Conservation (phyloP, 2,888 invertebrate genomes). For the Anorthoa munda region DNA sequence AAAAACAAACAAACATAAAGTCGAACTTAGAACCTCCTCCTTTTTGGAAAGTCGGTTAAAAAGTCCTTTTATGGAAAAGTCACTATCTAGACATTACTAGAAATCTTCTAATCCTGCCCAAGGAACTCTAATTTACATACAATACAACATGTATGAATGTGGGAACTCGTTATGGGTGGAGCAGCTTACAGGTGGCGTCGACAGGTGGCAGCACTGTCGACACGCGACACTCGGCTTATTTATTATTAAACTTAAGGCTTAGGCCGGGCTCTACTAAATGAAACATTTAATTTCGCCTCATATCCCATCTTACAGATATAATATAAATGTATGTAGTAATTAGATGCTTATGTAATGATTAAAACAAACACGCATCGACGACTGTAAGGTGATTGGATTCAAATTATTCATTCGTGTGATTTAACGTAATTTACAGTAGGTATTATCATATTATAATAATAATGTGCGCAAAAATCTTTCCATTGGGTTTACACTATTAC, state of each 20-base stretch:
- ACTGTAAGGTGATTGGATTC: too few species aligned
- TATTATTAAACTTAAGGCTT: constrained; percentile 26
- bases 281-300: constrained; percentile 23
- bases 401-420: too few species aligned
- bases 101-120: background rate
- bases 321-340: background rate
- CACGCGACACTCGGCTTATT: constrained; percentile 16
- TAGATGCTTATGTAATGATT: background rate
- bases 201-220: constrained; percentile 45
- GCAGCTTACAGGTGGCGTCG: constrained; percentile 8
- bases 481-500: too few species aligned
- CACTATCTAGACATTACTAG: too few species aligned
- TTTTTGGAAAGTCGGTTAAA: too few species aligned
- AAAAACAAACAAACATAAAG: too few species aligned
- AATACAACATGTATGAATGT: background rate
- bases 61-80: too few species aligned
- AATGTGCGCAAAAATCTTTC: too few species aligned
- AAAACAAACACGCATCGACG: background rate
- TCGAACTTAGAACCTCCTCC: too few species aligned
- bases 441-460: too few species aligned
- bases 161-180: background rate
- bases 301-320: background rate
- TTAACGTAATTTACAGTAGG: too few species aligned
- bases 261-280: background rate
- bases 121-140: background rate